phyloP scores from a whole-genome alignment of 92 coral and sea anemone genomes.

The Scolanthus callimorphus region DNA sequence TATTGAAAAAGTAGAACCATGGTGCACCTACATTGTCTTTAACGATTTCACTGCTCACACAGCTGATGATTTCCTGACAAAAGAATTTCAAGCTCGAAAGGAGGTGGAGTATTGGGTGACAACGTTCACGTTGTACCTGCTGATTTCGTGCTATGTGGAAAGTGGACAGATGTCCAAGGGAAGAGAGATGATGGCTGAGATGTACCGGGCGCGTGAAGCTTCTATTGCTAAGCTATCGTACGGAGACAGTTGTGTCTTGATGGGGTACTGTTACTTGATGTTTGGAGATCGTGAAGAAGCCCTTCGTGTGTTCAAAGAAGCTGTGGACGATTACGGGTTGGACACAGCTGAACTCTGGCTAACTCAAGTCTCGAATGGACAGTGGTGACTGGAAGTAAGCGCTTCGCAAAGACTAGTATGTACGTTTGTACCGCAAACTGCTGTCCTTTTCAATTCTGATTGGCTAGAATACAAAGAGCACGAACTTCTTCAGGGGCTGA shows the following conservation, averaged over 20 bases:
- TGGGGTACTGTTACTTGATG: constrained; percentile 24
- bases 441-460: too few relatives aligned
- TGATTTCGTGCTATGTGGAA: constrained; percentile 11
- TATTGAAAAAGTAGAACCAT: background rate
- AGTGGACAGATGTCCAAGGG: constrained; percentile 4
- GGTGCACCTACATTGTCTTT: constrained; percentile 16
- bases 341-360: constrained; percentile 10
- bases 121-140: constrained; percentile 11
- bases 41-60: constrained; percentile 22
- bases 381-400: too few relatives aligned
- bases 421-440: too few relatives aligned
- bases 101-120: constrained; percentile 31
- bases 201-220: constrained; percentile 5
- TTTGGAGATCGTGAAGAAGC: constrained; percentile 18
- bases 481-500: too few relatives aligned
- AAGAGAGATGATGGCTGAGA: constrained; percentile 6
- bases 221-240: constrained; percentile 4
- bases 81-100: constrained; percentile 19
- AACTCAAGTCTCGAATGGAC: too few relatives aligned
- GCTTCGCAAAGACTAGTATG: too few relatives aligned
- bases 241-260: constrained; percentile 9
- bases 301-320: constrained; percentile 11
- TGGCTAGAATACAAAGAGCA: too few relatives aligned
- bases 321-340: constrained; percentile 16
- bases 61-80: constrained; percentile 10